phyloP scores from a whole-genome alignment of 2,888 invertebrate genomes.

The Drosophila borborema region DNA sequence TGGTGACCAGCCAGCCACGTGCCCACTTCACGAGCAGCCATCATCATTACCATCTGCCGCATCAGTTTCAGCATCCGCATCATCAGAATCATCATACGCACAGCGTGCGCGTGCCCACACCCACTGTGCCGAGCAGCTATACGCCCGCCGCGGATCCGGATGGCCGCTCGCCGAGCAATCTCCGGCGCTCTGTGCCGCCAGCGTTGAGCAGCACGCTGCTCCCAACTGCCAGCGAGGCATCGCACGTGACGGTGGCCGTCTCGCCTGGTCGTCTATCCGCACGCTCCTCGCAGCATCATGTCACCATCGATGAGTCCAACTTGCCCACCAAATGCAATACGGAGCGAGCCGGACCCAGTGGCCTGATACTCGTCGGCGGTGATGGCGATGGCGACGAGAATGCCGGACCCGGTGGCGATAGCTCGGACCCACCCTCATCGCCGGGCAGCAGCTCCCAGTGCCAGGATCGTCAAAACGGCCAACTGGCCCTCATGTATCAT shows the following conservation, averaged over 20 bases:
- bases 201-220: slow-evolving; percentile 46
- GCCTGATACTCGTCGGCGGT: slow-evolving; percentile 65
- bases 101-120: slow-evolving; percentile 78
- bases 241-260: slow-evolving; percentile 84
- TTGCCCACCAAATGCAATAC: slow-evolving; percentile 74
- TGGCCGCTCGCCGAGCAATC: slow-evolving; percentile 46
- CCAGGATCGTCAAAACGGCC: slow-evolving; percentile 80
- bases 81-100: slow-evolving; percentile 83
- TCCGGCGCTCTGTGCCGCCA: slow-evolving; percentile 42
- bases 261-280: slow-evolving; percentile 86
- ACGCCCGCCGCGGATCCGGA: slow-evolving; percentile 40
- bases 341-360: slow-evolving; percentile 69
- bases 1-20: slow-evolving; percentile 70
- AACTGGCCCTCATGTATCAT: slow-evolving; percentile 85
- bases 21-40: slow-evolving; percentile 82
- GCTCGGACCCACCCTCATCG: slow-evolving; percentile 81
- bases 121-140: slow-evolving; percentile 79
- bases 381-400: slow-evolving; percentile 68
- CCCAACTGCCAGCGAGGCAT: slow-evolving; percentile 39
- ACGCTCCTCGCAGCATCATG: slow-evolving; percentile 84
- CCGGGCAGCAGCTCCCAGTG: slow-evolving; percentile 76
- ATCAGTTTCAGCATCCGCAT: slow-evolving; percentile 84
- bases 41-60: slow-evolving; percentile 83
- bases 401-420: slow-evolving; percentile 67
- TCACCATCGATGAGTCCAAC: slow-evolving; percentile 85